These are phyloP conservation scores for Meandrina meandrites DNA, from an alignment of 92 coral and sea anemone genomes.

Conservation along the genomic window DNA sequence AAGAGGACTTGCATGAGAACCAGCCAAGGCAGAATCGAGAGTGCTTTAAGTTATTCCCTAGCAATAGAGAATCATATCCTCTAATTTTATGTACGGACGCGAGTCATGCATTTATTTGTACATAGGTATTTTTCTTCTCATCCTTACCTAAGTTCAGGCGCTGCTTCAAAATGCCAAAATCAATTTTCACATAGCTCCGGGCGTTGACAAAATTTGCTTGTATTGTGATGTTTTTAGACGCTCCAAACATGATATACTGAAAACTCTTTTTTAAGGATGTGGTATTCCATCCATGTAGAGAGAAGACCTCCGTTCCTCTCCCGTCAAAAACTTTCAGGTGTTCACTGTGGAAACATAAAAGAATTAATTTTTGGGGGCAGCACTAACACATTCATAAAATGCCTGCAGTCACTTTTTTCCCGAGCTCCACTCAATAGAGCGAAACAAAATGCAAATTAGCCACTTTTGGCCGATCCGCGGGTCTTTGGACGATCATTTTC, in stretches of 20 bases:
- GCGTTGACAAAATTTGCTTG: not conserved
- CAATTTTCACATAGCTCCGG: not conserved
- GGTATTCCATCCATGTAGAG: not conserved
- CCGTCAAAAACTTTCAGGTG: not conserved
- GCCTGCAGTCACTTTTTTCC: not conserved
- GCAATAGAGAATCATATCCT: too few relatives aligned
- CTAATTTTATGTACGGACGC: too few relatives aligned
- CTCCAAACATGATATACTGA: not conserved
- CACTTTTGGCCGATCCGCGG: too few relatives aligned
- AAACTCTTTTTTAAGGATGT: not conserved
- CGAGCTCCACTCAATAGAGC: too few relatives aligned
- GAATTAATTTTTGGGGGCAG: too few relatives aligned
- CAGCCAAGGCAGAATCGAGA: too few relatives aligned
- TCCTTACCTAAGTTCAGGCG: not conserved
- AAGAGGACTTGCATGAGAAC: not conserved
- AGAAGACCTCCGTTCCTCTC: not conserved
- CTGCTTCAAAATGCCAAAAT: not conserved
- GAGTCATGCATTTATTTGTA: too few relatives aligned
- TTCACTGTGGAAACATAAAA: not conserved
- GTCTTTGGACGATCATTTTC: too few relatives aligned
- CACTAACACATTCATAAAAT: not conserved
- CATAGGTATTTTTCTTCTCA: too few relatives aligned
- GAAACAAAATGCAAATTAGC: too few relatives aligned
- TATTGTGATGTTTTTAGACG: not conserved
- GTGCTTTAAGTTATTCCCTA: too few relatives aligned